Percentiles rank a stretch among this genome's conserved stretches.
These are phyloP conservation scores for Calameuta filiformis DNA, from an alignment of 2,888 invertebrate genomes.

Conservation along the genomic window DNA sequence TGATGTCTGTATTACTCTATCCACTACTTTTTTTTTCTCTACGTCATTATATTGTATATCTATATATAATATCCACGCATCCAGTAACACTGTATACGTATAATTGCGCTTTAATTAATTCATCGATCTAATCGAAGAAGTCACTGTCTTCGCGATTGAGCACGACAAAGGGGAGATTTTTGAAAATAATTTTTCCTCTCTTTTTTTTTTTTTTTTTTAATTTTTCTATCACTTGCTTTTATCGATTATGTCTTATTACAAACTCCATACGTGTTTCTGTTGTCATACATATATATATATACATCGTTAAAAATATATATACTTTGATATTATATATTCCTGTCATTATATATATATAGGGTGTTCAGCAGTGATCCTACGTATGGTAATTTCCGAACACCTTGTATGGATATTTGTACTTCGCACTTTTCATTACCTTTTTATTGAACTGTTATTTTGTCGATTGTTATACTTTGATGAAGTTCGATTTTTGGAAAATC, in stretches of 20 bases:
- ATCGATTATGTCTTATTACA: not conserved
- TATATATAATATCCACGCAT: not conserved
- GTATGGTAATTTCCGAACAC: not conserved
- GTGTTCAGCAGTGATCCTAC: not conserved
- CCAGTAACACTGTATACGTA: not conserved
- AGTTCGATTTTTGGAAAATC: not conserved
- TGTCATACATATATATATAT: not conserved
- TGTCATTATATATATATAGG: not conserved
- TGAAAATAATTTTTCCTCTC: not conserved
- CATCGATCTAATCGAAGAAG: not conserved
- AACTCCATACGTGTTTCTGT: not conserved
- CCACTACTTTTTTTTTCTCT: slow-evolving; percentile 4
- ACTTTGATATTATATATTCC: not conserved
- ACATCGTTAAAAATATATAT: not conserved
- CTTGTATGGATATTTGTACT: not conserved
- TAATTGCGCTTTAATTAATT: not conserved
- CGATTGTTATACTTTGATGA: not conserved
- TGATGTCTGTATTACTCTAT: not conserved
- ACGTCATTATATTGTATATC: not conserved
- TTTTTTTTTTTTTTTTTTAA: not conserved
- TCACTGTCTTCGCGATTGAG: not conserved
- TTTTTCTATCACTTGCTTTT: not conserved
- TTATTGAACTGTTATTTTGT: not conserved
- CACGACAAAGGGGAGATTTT: not conserved
- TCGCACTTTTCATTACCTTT: not conserved